phyloP scores from a whole-genome alignment of 2,113 vertebrate species.

The Mormyrus iriodes region DNA sequence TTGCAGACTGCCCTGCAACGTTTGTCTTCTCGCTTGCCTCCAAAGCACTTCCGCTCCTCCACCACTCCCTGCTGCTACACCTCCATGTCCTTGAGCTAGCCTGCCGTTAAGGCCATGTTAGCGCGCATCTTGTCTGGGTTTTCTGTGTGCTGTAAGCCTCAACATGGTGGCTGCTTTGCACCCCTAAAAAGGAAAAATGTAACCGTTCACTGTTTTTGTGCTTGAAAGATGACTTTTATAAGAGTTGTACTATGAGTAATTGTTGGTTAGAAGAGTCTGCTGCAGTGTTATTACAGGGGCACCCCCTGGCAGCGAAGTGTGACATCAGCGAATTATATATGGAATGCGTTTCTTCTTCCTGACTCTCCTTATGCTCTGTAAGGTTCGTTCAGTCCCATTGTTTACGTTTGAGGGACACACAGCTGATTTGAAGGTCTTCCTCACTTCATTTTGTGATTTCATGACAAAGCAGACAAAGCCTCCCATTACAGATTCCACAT shows the following conservation, averaged over 20 bases:
- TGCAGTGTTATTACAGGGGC: background rate
- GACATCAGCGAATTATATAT: background rate
- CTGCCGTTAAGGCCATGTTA: background rate
- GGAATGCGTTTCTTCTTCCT: background rate
- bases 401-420: background rate
- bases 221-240: background rate
- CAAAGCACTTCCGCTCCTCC: conserved; percentile 26
- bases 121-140: background rate
- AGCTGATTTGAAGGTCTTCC: background rate
- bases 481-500: background rate
- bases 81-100: background rate
- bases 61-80: background rate
- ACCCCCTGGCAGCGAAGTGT: background rate
- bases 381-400: background rate
- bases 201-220: background rate
- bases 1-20: conserved; percentile 39
- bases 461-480: background rate
- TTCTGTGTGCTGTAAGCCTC: too few relatives aligned
- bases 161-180: background rate
- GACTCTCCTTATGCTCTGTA: background rate
- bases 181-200: background rate
- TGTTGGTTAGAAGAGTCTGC: background rate
- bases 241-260: background rate
- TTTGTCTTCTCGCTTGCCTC: conserved; percentile 29
- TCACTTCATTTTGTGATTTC: background rate